Percentiles rank a stretch among this genome's conserved stretches.
Evolutionary conservation across 2,797 vertebrate genomes (phyloP).

Genomic region (Micrastur ruficollis): DNA sequence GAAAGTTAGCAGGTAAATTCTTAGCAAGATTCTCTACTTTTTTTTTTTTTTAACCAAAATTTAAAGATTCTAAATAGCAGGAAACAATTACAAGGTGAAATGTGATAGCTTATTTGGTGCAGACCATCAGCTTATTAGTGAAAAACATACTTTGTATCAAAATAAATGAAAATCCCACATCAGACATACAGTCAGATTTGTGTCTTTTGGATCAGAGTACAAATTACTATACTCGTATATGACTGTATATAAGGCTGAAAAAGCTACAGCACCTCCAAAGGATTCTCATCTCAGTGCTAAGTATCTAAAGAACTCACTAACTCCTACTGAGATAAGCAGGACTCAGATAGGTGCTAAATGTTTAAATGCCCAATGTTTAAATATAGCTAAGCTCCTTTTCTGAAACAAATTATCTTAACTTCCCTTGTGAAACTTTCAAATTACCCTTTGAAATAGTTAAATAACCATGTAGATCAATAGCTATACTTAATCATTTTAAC

Average conservation of each 20-base stretch:
- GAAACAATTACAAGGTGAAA: background rate
- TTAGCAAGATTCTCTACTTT: background rate
- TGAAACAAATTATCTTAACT: background rate
- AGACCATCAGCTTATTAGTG: background rate
- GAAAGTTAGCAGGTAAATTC: background rate
- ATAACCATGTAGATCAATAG: background rate
- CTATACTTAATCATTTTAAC: background rate
- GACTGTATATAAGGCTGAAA: background rate
- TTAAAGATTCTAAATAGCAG: background rate
- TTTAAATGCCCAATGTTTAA: background rate
- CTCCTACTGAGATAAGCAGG: background rate
- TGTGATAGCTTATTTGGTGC: background rate
- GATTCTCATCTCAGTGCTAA: background rate
- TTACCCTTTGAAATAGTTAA: slow-evolving; percentile 5
- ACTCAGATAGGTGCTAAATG: background rate
- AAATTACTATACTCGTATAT: background rate
- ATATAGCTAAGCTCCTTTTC: background rate
- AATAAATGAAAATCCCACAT: background rate
- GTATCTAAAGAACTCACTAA: background rate
- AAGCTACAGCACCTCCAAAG: background rate
- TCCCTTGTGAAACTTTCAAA: background rate
- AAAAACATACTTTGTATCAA: background rate
- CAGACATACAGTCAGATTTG: background rate
- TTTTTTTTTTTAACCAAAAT: background rate
- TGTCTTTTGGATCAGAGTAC: background rate